phyloP scores from a whole-genome alignment of 2,888 invertebrate species.

The Hofmannophila pseudospretella region DNA sequence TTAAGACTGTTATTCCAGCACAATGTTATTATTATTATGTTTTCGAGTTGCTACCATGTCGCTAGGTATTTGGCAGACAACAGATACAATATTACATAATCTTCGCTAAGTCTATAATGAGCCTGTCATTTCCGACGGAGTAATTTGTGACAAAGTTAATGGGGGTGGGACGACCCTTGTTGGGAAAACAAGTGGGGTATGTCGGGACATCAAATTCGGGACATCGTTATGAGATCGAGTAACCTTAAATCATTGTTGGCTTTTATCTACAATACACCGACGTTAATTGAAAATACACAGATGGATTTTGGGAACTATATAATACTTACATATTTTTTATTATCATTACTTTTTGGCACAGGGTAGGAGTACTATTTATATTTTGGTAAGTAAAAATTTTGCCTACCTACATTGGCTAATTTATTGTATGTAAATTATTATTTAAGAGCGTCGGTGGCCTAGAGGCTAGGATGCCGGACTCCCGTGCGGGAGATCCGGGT shows the following conservation, averaged over 20 bases:
- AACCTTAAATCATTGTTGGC: background rate
- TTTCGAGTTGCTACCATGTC: background rate
- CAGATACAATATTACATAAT: constrained; percentile 25
- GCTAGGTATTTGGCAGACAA: background rate
- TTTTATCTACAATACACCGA: too few relatives aligned
- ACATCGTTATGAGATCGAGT: background rate
- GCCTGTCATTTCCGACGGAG: constrained; percentile 27
- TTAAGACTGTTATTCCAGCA: constrained; percentile 17
- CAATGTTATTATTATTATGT: constrained; percentile 15
- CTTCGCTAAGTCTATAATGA: constrained; percentile 32
- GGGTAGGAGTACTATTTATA: too few relatives aligned
- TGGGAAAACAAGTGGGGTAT: constrained; percentile 7
- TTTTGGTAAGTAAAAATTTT: too few relatives aligned
- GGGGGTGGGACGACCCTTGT: constrained; percentile 19
- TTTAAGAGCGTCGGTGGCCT: too few relatives aligned
- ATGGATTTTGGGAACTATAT: too few relatives aligned
- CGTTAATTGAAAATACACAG: too few relatives aligned
- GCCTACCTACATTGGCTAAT: too few relatives aligned
- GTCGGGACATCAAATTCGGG: background rate
- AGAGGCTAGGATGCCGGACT: too few relatives aligned
- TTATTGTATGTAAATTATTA: too few relatives aligned
- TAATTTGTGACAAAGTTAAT: constrained; percentile 31
- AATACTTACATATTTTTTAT: too few relatives aligned
- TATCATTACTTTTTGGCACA: too few relatives aligned
- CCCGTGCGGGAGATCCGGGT: too few relatives aligned